Evolutionary conservation across 1,140 invertebrate species (phyloP).

Genomic region (Drosophila sproati): DNA sequence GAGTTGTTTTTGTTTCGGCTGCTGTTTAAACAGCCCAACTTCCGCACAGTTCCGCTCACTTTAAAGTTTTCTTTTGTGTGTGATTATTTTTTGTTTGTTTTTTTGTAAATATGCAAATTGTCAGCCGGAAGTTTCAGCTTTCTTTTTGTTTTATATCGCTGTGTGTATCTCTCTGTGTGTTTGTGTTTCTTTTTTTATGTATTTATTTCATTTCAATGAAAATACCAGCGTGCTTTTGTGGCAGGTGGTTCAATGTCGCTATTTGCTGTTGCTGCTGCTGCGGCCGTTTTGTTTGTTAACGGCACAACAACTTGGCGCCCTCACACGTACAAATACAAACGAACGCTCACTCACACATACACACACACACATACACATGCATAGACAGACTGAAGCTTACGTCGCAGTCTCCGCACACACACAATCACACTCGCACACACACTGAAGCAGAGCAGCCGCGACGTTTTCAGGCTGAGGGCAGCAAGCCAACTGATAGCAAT

Average conservation of each 20-base stretch:
- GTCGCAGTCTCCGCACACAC: conserved; percentile 16
- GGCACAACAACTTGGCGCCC: conserved; percentile 73
- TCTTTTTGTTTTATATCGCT: conserved; percentile 1
- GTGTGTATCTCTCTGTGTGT: conserved; percentile 22
- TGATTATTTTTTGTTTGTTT: conserved; percentile 30
- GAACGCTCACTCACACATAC: conserved; percentile 28
- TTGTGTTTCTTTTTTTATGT: conserved; percentile 17
- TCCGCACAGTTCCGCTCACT: conserved; percentile 24
- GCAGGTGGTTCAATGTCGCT: conserved; percentile 60
- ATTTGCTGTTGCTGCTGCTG: conserved; percentile 41
- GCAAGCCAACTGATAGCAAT: conserved; percentile 71
- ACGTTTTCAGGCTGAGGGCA: conserved; percentile 56
- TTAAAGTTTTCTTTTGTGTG: conserved; percentile 30
- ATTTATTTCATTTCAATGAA: conserved; percentile 24
- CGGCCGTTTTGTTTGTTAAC: conserved; percentile 39
- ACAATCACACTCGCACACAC: conserved; percentile 4
- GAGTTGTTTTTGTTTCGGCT: conserved; percentile 15
- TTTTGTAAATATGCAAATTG: conserved; percentile 53
- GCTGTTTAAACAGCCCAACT: conserved; percentile 38
- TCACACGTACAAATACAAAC: conserved; percentile 36
- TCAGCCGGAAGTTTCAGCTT: conserved; percentile 36
- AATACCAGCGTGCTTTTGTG: conserved; percentile 22
- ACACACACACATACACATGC: conserved; percentile 27
- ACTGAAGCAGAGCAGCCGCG: conserved; percentile 29
- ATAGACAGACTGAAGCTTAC: conserved; percentile 9